These are phyloP conservation scores for Holothuria leucospilota DNA, from an alignment of 53 echinoderm and acorn worm genomes.

Conservation along the genomic window DNA sequence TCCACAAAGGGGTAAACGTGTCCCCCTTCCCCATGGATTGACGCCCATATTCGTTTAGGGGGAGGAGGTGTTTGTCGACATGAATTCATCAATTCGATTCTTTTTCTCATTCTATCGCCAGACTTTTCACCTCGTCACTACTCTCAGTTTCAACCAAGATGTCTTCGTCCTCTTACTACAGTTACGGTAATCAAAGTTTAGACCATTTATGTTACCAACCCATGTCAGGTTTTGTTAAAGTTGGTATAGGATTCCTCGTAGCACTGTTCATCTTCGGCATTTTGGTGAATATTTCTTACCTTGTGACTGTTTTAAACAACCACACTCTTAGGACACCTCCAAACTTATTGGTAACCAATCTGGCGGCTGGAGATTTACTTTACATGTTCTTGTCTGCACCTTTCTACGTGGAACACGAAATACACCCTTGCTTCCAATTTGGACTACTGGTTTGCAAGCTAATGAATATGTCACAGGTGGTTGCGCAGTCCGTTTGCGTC, in stretches of 20 bases:
- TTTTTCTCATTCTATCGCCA: too few species aligned
- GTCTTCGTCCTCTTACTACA: too few species aligned
- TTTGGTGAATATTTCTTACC: constrained; percentile 70
- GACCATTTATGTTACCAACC: background rate
- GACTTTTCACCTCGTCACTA: too few species aligned
- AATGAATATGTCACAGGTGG: constrained; percentile 66
- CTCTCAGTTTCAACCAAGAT: too few species aligned
- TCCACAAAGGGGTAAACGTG: too few species aligned
- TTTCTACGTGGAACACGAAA: constrained; percentile 71
- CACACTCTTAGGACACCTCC: constrained; percentile 71
- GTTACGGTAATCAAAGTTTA: too few species aligned
- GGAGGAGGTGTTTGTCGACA: too few species aligned
- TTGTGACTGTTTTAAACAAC: constrained; percentile 71
- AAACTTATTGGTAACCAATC: constrained; percentile 79
- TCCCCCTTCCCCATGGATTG: too few species aligned
- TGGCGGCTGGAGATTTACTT: constrained; percentile 82
- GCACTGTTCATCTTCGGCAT: constrained; percentile 64
- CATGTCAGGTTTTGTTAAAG: background rate
- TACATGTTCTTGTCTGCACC: constrained; percentile 70
- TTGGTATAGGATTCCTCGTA: constrained; percentile 50
- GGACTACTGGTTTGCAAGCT: constrained; percentile 70
- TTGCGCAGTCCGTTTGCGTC: constrained; percentile 81
- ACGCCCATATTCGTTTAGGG: too few species aligned
- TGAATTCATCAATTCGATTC: too few species aligned
- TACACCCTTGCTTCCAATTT: constrained; percentile 68